phyloP scores from a whole-genome alignment of 2,888 invertebrate species.

The Cordilura impudica region DNA sequence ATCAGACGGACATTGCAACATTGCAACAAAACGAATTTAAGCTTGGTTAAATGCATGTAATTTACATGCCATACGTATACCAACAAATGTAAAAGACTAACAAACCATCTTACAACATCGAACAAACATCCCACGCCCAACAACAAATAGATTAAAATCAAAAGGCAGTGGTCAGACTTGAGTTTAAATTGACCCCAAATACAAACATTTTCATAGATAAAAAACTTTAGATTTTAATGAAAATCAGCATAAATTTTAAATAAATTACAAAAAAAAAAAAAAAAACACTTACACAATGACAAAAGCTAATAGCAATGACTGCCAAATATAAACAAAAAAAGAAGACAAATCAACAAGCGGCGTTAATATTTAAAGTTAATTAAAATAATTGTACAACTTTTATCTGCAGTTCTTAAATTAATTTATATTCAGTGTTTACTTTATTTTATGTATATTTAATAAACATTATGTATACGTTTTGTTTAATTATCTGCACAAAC shows the following conservation, averaged over 20 bases:
- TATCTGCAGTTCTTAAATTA: background rate
- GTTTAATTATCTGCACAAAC: slow-evolving; percentile 31
- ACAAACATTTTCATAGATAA: slow-evolving; percentile 17
- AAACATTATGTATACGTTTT: slow-evolving; percentile 7
- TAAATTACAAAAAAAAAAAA: slow-evolving; percentile 2
- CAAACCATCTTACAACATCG: slow-evolving; percentile 27
- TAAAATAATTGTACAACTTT: background rate
- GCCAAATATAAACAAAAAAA: background rate
- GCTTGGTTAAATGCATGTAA: background rate
- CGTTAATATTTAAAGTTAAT: background rate
- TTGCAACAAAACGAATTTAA: too few species aligned
- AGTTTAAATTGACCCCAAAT: slow-evolving; percentile 48
- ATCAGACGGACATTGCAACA: too few species aligned
- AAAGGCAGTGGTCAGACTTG: slow-evolving; percentile 26
- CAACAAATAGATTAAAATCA: slow-evolving; percentile 28
- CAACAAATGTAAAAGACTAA: slow-evolving; percentile 56
- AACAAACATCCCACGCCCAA: slow-evolving; percentile 52
- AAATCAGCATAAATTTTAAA: slow-evolving; percentile 21
- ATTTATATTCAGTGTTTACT: background rate
- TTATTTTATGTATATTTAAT: slow-evolving; percentile 17
- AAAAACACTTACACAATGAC: slow-evolving; percentile 19
- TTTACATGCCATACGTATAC: slow-evolving; percentile 19
- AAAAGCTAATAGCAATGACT: background rate
- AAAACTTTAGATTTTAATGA: slow-evolving; percentile 37
- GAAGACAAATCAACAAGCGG: slow-evolving; percentile 20